Conservation (phyloP, 2,113 vertebrate genomes). For the Leucoraja erinaceus region DNA sequence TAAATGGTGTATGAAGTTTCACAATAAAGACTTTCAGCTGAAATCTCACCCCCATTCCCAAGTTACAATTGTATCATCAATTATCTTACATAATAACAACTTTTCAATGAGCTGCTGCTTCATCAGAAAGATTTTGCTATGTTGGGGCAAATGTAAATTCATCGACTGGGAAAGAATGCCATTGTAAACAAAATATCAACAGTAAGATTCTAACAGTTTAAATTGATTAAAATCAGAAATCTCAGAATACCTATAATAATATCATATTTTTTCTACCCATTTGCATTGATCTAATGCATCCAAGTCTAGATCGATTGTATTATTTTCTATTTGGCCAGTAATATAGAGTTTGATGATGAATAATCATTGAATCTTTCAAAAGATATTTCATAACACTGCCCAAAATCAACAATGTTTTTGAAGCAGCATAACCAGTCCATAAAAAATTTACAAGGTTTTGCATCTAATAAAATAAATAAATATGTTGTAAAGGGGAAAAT, state of each 20-base stretch:
- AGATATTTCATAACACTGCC: neutral
- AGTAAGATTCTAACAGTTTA: neutral
- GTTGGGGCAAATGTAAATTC: neutral
- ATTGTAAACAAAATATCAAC: neutral
- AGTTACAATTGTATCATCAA: neutral
- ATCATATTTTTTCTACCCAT: neutral
- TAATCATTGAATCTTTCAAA: neutral
- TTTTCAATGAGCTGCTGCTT: neutral
- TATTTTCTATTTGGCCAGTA: neutral
- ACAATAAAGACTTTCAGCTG: neutral
- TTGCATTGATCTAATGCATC: no score
- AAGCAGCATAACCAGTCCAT: neutral
- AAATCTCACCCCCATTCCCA: neutral
- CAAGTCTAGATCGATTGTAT: neutral
- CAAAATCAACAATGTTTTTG: neutral
- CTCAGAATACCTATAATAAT: no score
- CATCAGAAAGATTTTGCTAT: neutral
- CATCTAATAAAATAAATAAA: neutral
- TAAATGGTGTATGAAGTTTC: neutral
- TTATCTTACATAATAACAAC: neutral
- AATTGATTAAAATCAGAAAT: no score
- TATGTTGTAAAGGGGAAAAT: neutral
- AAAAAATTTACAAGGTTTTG: neutral
- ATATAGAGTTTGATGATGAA: neutral
- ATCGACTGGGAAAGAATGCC: neutral